Base-by-base conservation (phyloP, 2,113 vertebrate species). In the Prietella phreatophila region DNA sequence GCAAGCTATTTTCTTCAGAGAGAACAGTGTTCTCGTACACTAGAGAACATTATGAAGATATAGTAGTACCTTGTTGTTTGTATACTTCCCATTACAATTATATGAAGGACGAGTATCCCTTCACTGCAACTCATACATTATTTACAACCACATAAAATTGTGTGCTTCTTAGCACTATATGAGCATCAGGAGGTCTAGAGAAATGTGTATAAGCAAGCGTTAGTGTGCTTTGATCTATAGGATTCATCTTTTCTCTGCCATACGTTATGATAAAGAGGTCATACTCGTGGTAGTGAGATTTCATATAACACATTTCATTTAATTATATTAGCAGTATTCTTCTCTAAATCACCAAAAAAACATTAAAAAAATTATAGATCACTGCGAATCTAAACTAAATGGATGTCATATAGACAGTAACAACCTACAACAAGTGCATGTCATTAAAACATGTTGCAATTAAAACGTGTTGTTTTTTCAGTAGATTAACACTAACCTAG, bases 101-200 rank as follows among this genome's bases (percentile, higher is more conserved):
- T 60, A 82, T 88, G 53, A 89, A 83, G 67, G 67, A 76, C 83
- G 81, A 87, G 69, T 14, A 87, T 33, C 82, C 63, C 58, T 88
- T 85, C 47, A 58, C 85, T 73, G 58, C 80, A 89, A 65, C 67
- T 87, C 69, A 78, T 90, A 47, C 50, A 88, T 89, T 89, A 90
- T 90, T 90, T 85, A 90, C 82, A 65, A 69, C 19, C 63, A 75
- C 33, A 82, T 90, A 87, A 85, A 63, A 80, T 33, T 50, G 80
- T 67, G 42, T 79, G 82, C 79, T 75, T 71, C n/a, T 50, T 36
- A 84, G 84, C 63, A 71, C 87, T 67, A 75, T 75, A 83, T 33
- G 76, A 78, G 81, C 61, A 65, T 65, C 76, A 20, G 67, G 30
- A 69, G 53, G 84, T 84, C 83, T 85, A 75, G 87, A 88, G 84